These are phyloP conservation scores for Galeruca laticollis DNA, from an alignment of 2,888 invertebrate genomes.

Conservation along the genomic window DNA sequence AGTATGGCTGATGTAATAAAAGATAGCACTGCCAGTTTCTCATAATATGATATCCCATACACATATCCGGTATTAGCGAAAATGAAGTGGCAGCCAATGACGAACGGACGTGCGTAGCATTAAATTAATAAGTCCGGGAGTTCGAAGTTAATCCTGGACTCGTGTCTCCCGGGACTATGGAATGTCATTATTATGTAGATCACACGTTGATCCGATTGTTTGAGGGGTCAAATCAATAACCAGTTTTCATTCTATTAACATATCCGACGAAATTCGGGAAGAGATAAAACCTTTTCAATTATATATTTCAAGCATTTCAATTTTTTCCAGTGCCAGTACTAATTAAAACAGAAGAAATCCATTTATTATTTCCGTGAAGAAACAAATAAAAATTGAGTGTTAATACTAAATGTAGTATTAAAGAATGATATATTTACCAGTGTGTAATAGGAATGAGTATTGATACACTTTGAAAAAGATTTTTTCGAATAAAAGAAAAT, in stretches of 20 bases:
- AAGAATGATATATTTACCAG: too few relatives aligned
- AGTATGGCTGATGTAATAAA: constrained; percentile 61
- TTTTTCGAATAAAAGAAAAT: too few relatives aligned
- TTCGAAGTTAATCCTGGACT: constrained; percentile 65
- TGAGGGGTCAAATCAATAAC: constrained; percentile 64
- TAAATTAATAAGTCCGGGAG: constrained; percentile 66
- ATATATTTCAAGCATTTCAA: background rate
- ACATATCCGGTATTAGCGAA: constrained; percentile 62
- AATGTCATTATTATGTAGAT: constrained; percentile 68
- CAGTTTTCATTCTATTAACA: constrained; percentile 45
- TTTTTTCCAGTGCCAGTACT: background rate
- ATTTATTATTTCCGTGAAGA: too few relatives aligned
- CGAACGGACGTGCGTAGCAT: constrained; percentile 67
- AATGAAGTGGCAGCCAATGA: constrained; percentile 67
- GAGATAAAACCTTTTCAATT: constrained; percentile 10
- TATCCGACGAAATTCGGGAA: constrained; percentile 15
- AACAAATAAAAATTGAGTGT: too few relatives aligned
- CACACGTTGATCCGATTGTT: constrained; percentile 67
- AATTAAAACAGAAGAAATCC: too few relatives aligned
- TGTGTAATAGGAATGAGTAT: too few relatives aligned
- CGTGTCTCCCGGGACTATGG: constrained; percentile 63
- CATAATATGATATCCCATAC: constrained; percentile 56
- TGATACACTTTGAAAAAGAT: too few relatives aligned
- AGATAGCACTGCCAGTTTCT: constrained; percentile 63
- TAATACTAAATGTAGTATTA: too few relatives aligned